Percentiles rank a stretch among this genome's conserved stretches.
Evolutionary conservation across 2,888 invertebrate species (phyloP).

Genomic region (Hypercompe scribonia): DNA sequence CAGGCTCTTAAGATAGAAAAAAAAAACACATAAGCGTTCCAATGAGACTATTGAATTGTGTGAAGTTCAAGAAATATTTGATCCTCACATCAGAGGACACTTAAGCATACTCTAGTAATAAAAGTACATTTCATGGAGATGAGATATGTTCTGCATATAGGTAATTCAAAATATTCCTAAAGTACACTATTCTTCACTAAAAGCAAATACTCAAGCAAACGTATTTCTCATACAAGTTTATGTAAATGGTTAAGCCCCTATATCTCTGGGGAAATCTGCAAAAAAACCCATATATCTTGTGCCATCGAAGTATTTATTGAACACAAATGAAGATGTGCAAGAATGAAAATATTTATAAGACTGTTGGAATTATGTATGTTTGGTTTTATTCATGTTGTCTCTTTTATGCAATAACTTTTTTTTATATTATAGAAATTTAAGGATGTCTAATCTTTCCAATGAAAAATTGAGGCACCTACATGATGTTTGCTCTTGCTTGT

Average conservation of each 20-base stretch:
- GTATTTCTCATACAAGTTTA: constrained; percentile 37
- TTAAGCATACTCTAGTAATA: not conserved
- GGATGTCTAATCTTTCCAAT: too few species aligned
- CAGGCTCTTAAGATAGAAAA: too few species aligned
- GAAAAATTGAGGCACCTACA: too few species aligned
- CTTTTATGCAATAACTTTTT: too few species aligned
- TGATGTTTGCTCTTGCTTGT: too few species aligned
- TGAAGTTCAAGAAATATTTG: not conserved
- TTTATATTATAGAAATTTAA: too few species aligned
- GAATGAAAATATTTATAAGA: constrained; percentile 27
- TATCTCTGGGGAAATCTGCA: constrained; percentile 51
- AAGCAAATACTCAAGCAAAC: constrained; percentile 23
- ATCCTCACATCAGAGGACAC: not conserved
- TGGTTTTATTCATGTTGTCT: too few species aligned
- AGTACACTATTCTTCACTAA: constrained; percentile 10
- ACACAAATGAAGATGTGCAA: constrained; percentile 34
- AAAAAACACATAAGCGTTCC: not conserved
- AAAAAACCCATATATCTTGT: constrained; percentile 49
- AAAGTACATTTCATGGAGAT: not conserved
- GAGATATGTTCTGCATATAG: not conserved
- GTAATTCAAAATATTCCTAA: not conserved
- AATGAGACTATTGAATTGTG: not conserved
- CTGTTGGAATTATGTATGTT: constrained; percentile 11
- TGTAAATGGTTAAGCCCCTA: constrained; percentile 39
- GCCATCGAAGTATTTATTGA: constrained; percentile 42